Percentiles rank a stretch among this genome's conserved stretches.
These are phyloP conservation scores for Copidosoma aretas DNA, from an alignment of 2,888 invertebrate genomes.

Conservation along the genomic window DNA sequence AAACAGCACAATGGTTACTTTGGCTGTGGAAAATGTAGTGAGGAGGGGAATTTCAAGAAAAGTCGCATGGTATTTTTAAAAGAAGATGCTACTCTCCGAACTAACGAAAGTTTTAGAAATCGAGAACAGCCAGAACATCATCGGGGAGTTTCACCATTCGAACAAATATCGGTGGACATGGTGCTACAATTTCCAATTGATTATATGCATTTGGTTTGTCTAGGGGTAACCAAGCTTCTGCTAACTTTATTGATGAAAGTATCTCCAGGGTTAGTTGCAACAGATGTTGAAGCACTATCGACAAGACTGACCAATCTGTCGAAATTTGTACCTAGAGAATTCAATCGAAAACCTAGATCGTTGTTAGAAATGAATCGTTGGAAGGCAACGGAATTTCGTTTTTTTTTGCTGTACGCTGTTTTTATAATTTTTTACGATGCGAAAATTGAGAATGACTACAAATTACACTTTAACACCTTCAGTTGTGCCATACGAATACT, in stretches of 20 bases:
- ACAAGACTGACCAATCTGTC: too few relatives aligned
- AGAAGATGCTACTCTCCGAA: neutral
- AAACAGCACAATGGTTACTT: too few relatives aligned
- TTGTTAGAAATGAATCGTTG: neutral
- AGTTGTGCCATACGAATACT: neutral
- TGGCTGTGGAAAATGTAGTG: too few relatives aligned
- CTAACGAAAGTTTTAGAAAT: neutral
- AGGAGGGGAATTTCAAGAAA: too few relatives aligned
- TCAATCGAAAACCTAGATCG: too few relatives aligned
- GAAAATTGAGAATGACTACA: neutral
- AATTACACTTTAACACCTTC: neutral
- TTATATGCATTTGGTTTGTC: neutral
- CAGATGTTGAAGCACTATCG: too few relatives aligned
- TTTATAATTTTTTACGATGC: too few relatives aligned
- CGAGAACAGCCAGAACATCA: slow-evolving; percentile 1
- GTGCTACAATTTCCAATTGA: slow-evolving; percentile 1
- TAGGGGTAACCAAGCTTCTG: neutral
- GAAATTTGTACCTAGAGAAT: too few relatives aligned
- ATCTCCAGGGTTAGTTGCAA: too few relatives aligned
- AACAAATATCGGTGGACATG: neutral
- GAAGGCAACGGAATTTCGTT: neutral
- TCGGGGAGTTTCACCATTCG: neutral
- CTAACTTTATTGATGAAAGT: neutral
- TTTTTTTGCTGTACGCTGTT: too few relatives aligned
- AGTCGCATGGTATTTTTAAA: too few relatives aligned